Evolutionary conservation across 2,888 invertebrate genomes (phyloP), one percentile per base, ranked within the genome.

Genomic region (Papilio protenor): DNA sequence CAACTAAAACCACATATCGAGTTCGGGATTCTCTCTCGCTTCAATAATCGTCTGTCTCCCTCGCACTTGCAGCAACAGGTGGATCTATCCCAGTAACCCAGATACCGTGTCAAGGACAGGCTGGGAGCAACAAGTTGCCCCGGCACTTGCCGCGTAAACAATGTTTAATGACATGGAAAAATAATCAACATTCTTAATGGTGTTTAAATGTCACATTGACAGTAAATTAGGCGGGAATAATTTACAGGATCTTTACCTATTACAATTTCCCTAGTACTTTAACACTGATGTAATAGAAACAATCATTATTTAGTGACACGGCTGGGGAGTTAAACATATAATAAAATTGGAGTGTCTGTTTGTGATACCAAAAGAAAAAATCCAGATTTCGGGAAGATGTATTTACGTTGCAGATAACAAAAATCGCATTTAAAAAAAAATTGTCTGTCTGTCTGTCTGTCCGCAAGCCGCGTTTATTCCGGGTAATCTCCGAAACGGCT

Each of bases 61-160:
- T 73, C 64, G 55, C 74, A 33, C 74, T 45, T 21, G 14, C 40
- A n/a, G 73, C 85, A 84, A 85, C 84, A 85, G 82, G 85, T 84
- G 77, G 73, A 69, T 79, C 66, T 80, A 81, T 80, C 79, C 81
- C 79, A 80, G 78, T 84, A 81, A 83, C 84, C 85, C 80, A 83
- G 75, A 80, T 83, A 78, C 64, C 75, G 76, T 82, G 83, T 84
- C 84, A 85, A 85, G 84, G 85, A 75, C 81, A 80, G 57, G 69
- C 33, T 23, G 49, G 66, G 75, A 76, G 84, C 84, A 84, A 85
- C 85, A 85, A 84, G 85, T 85, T 80, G 49, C 61, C 61, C 52
- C 33, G 18, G 16, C 21, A 61, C 57, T 27, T 49, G 59, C 33
- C 49, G 47, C 33, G 66, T 66, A 66, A 75, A 73, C 59, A 45